Evolutionary conservation across 2,888 invertebrate genomes (phyloP), one percentile per base, ranked within the genome.

Genomic region (Athrips mouffetella): DNA sequence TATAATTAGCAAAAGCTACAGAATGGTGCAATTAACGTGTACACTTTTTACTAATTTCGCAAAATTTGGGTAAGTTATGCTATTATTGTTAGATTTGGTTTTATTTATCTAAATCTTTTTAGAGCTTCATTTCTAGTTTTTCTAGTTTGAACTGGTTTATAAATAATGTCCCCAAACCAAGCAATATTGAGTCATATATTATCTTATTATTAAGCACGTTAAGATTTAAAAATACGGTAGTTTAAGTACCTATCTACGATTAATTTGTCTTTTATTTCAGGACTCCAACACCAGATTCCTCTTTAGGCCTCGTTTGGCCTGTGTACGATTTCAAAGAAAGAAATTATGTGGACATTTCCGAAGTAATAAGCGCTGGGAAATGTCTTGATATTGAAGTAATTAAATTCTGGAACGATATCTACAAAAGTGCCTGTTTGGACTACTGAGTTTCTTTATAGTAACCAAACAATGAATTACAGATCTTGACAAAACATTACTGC

Each of bases 21-120:
- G 69, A 16, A 61, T 80, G 51, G 57, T 82, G 1, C 59, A 73
- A 16, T 64, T 73, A 15, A 65, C 63, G 0, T 76, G 76, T 50
- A 52, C 59, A 0, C 47, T 79, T 1, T 80, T 80, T 35, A 76
- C 74, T 0, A 81, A 80, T 51, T 80, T 80, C 42, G 80, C 79
- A 1, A 79, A 79, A 60, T 73, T 63, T 51, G 79, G 81, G 81
- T 80, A 51, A 73, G 76, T 65, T 10, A 13, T 15, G n/a, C 2
- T 10, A 11, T 4, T 11, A 11, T 11, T 10, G 8, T 13, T 18
- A 18, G 2, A 1, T 18, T 18, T 8, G n/a, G n/a, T n/a, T n/a
- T n/a, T n/a, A n/a, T n/a, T n/a, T n/a, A n/a, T n/a, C n/a, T n/a
- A n/a, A n/a, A n/a, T n/a, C n/a, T n/a, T n/a, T n/a, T n/a, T n/a